Conservation (phyloP, 1,140 invertebrate species). For the Pinna nobilis region DNA sequence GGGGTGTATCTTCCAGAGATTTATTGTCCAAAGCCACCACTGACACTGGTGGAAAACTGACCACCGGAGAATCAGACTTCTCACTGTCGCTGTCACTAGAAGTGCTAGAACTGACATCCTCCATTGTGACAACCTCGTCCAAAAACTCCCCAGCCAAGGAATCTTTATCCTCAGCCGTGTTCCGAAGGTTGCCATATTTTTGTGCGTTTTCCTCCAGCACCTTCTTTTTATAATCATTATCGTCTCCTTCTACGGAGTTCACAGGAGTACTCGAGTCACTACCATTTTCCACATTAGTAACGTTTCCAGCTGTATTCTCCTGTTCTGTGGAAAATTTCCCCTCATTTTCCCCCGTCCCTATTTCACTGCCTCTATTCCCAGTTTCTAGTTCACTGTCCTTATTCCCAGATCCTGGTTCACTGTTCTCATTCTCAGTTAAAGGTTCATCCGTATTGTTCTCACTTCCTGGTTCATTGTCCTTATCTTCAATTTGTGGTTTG, state of each 20-base stretch:
- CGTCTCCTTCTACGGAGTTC: background rate
- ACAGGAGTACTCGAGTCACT: background rate
- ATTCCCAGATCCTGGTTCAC: background rate
- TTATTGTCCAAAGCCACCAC: constrained; percentile 1
- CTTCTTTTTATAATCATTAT: background rate
- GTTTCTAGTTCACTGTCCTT: background rate
- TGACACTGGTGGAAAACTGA: constrained; percentile 45
- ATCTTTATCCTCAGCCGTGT: constrained; percentile 25
- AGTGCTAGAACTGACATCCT: background rate
- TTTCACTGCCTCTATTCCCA: background rate
- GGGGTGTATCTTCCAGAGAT: background rate
- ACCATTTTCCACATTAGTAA: background rate
- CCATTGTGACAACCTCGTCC: constrained; percentile 23
- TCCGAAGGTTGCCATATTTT: background rate
- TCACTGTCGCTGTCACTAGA: constrained; percentile 4
- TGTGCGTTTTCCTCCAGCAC: background rate
- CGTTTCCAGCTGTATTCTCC: background rate
- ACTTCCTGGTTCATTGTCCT: background rate
- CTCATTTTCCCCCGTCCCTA: too few species aligned
- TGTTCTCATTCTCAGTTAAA: too few species aligned
- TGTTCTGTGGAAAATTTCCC: too few species aligned
- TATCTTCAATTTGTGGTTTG: background rate
- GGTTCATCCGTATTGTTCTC: too few species aligned
- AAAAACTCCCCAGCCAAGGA: constrained; percentile 24
- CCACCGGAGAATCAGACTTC: constrained; percentile 30